These are phyloP conservation scores for Triops longicaudatus DNA, from an alignment of 1,140 invertebrate genomes.

Conservation along the genomic window DNA sequence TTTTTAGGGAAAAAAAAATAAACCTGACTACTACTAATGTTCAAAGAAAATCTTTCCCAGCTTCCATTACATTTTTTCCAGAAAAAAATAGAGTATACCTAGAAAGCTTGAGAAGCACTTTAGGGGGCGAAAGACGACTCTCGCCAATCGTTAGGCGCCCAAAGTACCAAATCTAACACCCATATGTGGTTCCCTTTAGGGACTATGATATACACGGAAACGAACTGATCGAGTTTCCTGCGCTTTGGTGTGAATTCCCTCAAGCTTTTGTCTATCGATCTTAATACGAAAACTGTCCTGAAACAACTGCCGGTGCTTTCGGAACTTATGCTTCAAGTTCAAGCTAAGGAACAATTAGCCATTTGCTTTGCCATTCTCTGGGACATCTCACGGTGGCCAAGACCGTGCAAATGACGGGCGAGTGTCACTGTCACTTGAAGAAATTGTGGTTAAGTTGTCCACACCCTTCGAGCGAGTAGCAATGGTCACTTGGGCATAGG, in stretches of 20 bases:
- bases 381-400: too few species aligned
- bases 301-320: too few species aligned
- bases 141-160: background rate
- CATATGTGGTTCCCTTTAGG: slow-evolving; percentile 7
- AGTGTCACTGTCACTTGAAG: background rate
- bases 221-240: background rate
- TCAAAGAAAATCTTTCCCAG: too few species aligned
- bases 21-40: too few species aligned
- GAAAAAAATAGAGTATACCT: background rate
- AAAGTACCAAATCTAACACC: background rate
- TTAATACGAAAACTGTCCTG: too few species aligned
- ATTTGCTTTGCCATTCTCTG: too few species aligned
- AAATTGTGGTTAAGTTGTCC: background rate
- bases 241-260: background rate
- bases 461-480: background rate
- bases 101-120: background rate
- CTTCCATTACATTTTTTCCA: too few species aligned
- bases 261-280: too few species aligned
- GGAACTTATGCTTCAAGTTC: too few species aligned
- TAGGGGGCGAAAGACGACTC: background rate
- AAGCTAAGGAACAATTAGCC: too few species aligned
- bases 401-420: background rate
- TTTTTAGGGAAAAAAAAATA: too few species aligned
- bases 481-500: background rate
- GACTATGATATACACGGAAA: background rate